These are phyloP conservation scores for Philaethria dido DNA, from an alignment of 2,888 invertebrate genomes.

Conservation along the genomic window DNA sequence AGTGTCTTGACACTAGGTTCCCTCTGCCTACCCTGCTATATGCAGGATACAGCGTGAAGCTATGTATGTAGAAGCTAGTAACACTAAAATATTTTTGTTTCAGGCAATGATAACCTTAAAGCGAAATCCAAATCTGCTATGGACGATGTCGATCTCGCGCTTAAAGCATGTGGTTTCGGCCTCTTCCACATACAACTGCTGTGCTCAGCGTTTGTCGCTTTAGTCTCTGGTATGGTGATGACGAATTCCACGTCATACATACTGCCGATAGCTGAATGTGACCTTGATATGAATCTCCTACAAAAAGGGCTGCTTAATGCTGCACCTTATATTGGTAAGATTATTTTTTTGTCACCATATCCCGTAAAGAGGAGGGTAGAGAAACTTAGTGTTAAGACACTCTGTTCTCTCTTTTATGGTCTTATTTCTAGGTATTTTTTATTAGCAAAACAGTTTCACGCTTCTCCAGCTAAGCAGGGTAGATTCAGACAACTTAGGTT, in stretches of 20 bases:
- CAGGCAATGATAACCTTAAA: constrained; percentile 42
- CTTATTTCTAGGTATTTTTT: no score
- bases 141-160: constrained; percentile 62
- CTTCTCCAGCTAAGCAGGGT: no score
- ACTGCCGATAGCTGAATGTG: constrained; percentile 66
- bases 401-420: no score
- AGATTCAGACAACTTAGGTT: no score
- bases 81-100: constrained; percentile 20
- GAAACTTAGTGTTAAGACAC: no score
- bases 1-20: no score
- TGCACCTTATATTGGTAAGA: constrained; percentile 62
- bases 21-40: no score
- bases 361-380: no score
- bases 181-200: constrained; percentile 61
- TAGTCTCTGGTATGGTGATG: constrained; percentile 54
- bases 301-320: constrained; percentile 65
- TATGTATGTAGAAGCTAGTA: neutral
- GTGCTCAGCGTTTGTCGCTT: constrained; percentile 53
- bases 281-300: constrained; percentile 62
- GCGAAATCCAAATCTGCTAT: constrained; percentile 52
- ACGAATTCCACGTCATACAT: constrained; percentile 55
- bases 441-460: no score
- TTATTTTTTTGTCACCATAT: neutral
- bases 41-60: neutral
- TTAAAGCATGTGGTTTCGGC: constrained; percentile 63